These are phyloP conservation scores for Elysia crispata DNA, from an alignment of 2,888 invertebrate genomes.

Conservation along the genomic window DNA sequence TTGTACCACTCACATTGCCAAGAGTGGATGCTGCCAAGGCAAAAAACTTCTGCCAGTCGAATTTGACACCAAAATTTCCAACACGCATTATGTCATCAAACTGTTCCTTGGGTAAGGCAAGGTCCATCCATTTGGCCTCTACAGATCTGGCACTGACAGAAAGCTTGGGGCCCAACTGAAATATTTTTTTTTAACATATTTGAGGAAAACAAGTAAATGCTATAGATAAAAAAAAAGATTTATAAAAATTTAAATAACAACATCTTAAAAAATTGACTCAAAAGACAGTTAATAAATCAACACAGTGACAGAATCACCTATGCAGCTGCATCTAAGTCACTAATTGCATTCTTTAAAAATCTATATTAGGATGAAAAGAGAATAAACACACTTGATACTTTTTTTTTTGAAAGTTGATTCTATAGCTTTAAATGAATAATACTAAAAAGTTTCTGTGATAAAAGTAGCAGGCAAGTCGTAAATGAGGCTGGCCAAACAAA, in stretches of 20 bases:
- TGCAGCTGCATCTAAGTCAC: too few species aligned
- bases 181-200: conserved; percentile 7
- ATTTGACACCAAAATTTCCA: conserved; percentile 83
- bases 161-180: conserved; percentile 76
- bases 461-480: too few species aligned
- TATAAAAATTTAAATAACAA: background rate
- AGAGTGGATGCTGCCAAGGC: conserved; percentile 82
- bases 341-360: too few species aligned
- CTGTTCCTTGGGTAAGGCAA: conserved; percentile 80
- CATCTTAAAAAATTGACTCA: too few species aligned
- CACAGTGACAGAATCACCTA: too few species aligned
- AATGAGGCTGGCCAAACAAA: too few species aligned
- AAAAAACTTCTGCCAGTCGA: conserved; percentile 86
- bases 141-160: conserved; percentile 68
- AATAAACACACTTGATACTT: too few species aligned
- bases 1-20: conserved; percentile 68
- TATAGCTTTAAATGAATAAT: too few species aligned
- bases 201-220: background rate
- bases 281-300: too few species aligned
- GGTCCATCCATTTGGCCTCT: conserved; percentile 77
- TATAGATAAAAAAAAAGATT: background rate
- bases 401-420: too few species aligned
- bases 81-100: conserved; percentile 84
- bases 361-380: too few species aligned
- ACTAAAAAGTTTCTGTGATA: too few species aligned